Evolutionary conservation across 1,140 invertebrate species (phyloP).

Genomic region (Delia radicum): DNA sequence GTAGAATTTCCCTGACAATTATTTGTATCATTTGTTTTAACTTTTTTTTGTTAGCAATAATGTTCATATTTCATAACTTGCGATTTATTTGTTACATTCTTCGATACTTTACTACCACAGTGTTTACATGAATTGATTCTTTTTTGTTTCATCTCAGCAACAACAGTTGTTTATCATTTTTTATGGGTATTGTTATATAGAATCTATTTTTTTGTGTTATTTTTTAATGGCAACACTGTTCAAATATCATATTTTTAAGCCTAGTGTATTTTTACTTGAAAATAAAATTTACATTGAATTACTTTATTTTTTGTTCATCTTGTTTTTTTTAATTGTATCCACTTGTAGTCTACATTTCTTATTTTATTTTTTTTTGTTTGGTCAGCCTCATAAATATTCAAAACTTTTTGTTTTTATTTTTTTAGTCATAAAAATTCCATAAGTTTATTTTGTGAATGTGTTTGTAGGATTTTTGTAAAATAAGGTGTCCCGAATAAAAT

Average conservation of each 20-base stretch:
- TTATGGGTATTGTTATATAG: conserved; percentile 5
- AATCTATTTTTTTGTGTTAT: not conserved
- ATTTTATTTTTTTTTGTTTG: not conserved
- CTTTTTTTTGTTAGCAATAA: not conserved
- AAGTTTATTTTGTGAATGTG: not conserved
- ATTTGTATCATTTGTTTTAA: not conserved
- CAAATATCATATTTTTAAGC: not conserved
- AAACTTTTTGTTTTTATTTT: not conserved
- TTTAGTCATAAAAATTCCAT: not conserved
- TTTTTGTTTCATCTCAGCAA: not conserved
- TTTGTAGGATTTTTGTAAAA: not conserved
- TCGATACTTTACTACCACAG: not conserved
- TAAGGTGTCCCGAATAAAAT: too few relatives aligned
- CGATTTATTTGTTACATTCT: too few relatives aligned
- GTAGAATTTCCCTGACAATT: too few relatives aligned
- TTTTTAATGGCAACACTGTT: not conserved
- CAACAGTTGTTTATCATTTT: conserved; percentile 24
- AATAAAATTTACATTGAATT: conserved; percentile 2
- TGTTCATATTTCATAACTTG: not conserved
- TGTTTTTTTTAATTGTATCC: conserved; percentile 8
- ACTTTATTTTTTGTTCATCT: not conserved
- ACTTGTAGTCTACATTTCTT: conserved; percentile 14
- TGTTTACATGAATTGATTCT: not conserved
- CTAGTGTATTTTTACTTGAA: not conserved
- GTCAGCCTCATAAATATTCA: conserved; percentile 22